Percentiles rank a stretch among this genome's conserved stretches.
Evolutionary conservation across 2,888 invertebrate genomes (phyloP).

Genomic region (Omphaloscelis lunosa): DNA sequence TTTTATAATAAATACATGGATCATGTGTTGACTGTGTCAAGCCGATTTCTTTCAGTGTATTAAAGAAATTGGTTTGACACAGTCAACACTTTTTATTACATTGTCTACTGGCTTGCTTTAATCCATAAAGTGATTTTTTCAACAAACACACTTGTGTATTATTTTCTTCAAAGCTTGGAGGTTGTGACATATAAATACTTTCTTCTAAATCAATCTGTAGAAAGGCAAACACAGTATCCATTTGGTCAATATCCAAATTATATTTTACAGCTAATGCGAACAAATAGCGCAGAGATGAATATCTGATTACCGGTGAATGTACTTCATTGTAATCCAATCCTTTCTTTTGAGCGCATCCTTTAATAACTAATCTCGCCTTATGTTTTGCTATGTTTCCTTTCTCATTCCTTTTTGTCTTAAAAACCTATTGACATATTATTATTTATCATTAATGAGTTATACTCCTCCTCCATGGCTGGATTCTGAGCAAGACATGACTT

Average conservation of each 20-base stretch:
- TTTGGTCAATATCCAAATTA: background rate
- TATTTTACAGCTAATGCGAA: background rate
- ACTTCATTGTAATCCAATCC: too few species aligned
- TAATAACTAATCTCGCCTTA: background rate
- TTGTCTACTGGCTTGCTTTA: too few species aligned
- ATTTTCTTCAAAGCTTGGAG: too few species aligned
- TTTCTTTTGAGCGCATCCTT: too few species aligned
- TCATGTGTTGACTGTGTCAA: too few species aligned
- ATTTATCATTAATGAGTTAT: background rate
- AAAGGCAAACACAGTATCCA: background rate
- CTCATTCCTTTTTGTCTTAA: background rate
- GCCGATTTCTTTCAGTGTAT: too few species aligned
- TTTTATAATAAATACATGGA: too few species aligned
- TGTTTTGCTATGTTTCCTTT: background rate
- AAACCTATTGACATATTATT: background rate
- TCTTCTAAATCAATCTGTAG: background rate
- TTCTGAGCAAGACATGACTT: background rate
- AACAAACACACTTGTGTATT: too few species aligned
- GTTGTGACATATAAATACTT: too few species aligned
- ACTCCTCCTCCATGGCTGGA: background rate
- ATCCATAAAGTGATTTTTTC: too few species aligned
- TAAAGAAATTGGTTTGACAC: too few species aligned
- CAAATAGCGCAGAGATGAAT: background rate
- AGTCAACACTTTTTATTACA: too few species aligned
- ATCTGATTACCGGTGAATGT: background rate